Evolutionary conservation across 2,797 vertebrate species (phyloP).

Genomic region (Cynodonichthys magdalenae): DNA sequence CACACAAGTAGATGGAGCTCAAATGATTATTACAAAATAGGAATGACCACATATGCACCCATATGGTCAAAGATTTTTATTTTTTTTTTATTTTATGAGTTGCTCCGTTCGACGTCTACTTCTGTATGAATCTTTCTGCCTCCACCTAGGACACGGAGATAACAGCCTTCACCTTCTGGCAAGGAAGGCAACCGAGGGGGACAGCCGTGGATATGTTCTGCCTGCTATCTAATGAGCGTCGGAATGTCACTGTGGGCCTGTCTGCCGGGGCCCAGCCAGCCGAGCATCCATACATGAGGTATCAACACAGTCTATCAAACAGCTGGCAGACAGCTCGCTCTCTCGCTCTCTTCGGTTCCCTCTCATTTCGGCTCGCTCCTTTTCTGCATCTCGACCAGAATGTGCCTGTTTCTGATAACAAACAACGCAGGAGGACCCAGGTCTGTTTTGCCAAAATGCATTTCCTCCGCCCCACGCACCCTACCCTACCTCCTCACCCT

Average conservation of each 20-base stretch:
- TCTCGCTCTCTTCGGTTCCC: neutral
- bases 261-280: constrained; percentile 61
- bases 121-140: constrained; percentile 44
- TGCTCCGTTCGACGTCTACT: constrained; percentile 17
- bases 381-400: constrained; percentile 30
- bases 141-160: constrained; percentile 60
- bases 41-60: constrained; percentile 6
- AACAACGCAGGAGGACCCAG: constrained; percentile 47
- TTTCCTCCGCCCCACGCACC: constrained; percentile 15
- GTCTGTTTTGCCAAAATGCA: constrained; percentile 29
- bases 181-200: constrained; percentile 46
- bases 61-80: neutral
- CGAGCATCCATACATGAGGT: constrained; percentile 59
- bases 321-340: constrained; percentile 61
- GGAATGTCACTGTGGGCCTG: constrained; percentile 72
- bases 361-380: constrained; percentile 25
- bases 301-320: constrained; percentile 68
- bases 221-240: constrained; percentile 75
- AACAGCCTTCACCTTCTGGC: constrained; percentile 64
- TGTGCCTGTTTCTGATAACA: constrained; percentile 54
- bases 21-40: constrained; percentile 6
- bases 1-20: constrained; percentile 24
- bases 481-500: constrained; percentile 13
- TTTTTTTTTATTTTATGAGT: constrained; percentile 29
- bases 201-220: constrained; percentile 71